phyloP scores from a whole-genome alignment of 1,140 invertebrate species.

The Phortica variegata region DNA sequence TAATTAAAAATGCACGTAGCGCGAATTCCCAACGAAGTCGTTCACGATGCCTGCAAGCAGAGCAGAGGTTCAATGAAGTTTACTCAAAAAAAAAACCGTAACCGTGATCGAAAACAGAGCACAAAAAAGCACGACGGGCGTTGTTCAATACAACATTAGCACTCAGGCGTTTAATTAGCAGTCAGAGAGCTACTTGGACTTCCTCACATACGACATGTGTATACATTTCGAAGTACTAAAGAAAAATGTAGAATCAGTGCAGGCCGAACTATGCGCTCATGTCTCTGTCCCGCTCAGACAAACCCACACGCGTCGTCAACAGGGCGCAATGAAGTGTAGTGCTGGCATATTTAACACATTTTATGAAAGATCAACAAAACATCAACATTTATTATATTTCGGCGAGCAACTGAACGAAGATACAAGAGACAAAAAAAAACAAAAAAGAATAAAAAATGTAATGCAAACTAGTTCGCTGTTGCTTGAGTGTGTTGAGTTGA shows the following conservation, averaged over 20 bases:
- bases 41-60: background rate
- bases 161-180: constrained; percentile 23
- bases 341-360: constrained; percentile 51
- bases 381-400: constrained; percentile 43
- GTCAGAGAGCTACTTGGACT: no score
- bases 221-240: no score
- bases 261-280: no score
- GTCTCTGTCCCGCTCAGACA: constrained; percentile 5
- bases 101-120: no score
- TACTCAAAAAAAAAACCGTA: no score
- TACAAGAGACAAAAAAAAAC: constrained; percentile 7
- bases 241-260: no score
- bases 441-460: no score
- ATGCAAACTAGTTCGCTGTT: constrained; percentile 3
- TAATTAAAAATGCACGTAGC: constrained; percentile 36
- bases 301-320: constrained; percentile 43
- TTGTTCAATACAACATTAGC: constrained; percentile 4
- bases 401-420: constrained; percentile 19
- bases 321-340: constrained; percentile 20
- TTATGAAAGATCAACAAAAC: constrained; percentile 52
- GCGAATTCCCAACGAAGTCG: constrained; percentile 2
- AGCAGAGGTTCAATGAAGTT: no score
- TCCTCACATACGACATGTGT: no score
- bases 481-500: background rate
- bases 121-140: background rate